Conservation (phyloP, 2,797 vertebrate species). For the Pagetopsis macropterus region DNA sequence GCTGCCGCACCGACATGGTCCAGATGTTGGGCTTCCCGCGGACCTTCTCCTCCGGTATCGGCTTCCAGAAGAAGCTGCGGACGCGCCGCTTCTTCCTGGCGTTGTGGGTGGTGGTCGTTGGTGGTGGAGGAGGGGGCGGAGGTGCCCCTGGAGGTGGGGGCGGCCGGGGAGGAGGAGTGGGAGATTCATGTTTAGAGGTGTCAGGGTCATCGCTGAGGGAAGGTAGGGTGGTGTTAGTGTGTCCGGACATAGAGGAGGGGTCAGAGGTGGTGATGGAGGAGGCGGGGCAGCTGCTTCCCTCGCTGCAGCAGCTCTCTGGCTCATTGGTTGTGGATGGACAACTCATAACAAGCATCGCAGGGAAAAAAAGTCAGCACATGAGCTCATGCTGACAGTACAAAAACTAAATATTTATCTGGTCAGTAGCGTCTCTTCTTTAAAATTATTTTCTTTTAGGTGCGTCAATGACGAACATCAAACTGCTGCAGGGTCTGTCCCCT, state of each 20-base stretch:
- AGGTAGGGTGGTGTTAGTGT: slow-evolving; percentile 55
- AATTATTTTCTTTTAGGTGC: not conserved
- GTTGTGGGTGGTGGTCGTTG: slow-evolving; percentile 77
- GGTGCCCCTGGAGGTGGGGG: slow-evolving; percentile 64
- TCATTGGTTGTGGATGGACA: slow-evolving; percentile 88
- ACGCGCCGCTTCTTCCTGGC: slow-evolving; percentile 90
- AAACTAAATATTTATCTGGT: slow-evolving; percentile 2
- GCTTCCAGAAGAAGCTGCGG: slow-evolving; percentile 98
- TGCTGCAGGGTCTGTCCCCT: slow-evolving; percentile 6
- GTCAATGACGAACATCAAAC: slow-evolving; percentile 14
- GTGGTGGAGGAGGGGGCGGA: slow-evolving; percentile 73
- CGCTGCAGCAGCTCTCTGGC: slow-evolving; percentile 87
- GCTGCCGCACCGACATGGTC: slow-evolving; percentile 91
- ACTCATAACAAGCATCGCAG: slow-evolving; percentile 94
- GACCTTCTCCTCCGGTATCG: slow-evolving; percentile 97
- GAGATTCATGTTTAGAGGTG: slow-evolving; percentile 37
- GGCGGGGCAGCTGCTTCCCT: slow-evolving; percentile 67
- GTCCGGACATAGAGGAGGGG: slow-evolving; percentile 80
- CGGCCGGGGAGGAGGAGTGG: slow-evolving; percentile 58
- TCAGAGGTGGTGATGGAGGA: slow-evolving; percentile 73
- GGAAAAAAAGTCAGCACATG: slow-evolving; percentile 46
- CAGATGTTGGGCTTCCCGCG: slow-evolving; percentile 96
- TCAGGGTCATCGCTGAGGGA: slow-evolving; percentile 35
- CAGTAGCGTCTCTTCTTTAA: not conserved
- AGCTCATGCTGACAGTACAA: slow-evolving; percentile 28